A percentile compares a stretch with the other conserved stretches of the same genome.
Evolutionary conservation across 1,140 invertebrate genomes (phyloP).

Genomic region (Trichogramma pretiosum): DNA sequence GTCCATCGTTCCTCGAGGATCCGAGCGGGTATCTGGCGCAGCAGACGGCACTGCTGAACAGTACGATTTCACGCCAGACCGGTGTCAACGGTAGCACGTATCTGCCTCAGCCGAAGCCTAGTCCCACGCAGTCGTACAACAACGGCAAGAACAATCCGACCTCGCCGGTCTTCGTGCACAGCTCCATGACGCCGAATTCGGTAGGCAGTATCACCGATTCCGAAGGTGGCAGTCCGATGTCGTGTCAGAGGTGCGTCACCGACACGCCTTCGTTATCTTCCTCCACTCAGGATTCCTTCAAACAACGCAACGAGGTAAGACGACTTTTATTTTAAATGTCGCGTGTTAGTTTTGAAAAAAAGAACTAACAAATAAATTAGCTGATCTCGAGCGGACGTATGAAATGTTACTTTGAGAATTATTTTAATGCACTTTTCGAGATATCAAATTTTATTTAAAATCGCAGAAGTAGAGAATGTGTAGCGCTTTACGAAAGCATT

Average conservation of each 20-base stretch:
- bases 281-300: conserved; percentile 31
- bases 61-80: conserved; percentile 69
- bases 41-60: conserved; percentile 74
- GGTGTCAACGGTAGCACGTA: conserved; percentile 42
- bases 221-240: conserved; percentile 26
- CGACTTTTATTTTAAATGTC: not conserved
- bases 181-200: conserved; percentile 39
- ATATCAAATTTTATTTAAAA: not conserved
- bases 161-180: conserved; percentile 39
- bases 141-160: conserved; percentile 37
- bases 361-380: not conserved
- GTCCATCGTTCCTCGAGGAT: conserved; percentile 77
- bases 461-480: too few species aligned
- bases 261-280: conserved; percentile 31
- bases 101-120: conserved; percentile 41
- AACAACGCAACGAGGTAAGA: conserved; percentile 23
- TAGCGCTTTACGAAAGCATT: too few species aligned
- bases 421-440: not conserved
- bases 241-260: conserved; percentile 33
- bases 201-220: conserved; percentile 29
- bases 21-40: conserved; percentile 80
- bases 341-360: not conserved
- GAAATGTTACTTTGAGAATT: too few species aligned
- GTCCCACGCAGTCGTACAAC: conserved; percentile 29
- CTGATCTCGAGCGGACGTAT: too few species aligned